Evolutionary conservation across 2,113 vertebrate species (phyloP).

Genomic region (Machaerirhynchus nigripectus): DNA sequence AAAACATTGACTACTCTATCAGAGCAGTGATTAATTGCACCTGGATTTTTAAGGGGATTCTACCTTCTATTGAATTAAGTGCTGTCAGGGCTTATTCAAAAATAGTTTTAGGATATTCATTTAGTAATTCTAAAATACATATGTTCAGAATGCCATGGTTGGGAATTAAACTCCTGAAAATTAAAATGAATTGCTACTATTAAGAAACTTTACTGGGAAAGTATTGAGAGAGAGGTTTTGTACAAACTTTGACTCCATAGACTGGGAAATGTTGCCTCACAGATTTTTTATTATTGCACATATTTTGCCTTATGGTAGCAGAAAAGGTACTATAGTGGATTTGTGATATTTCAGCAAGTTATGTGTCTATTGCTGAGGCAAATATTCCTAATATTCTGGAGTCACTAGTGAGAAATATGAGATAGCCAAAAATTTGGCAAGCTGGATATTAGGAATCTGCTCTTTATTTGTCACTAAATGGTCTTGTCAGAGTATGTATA

Average conservation of each 20-base stretch:
- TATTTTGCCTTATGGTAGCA: background rate
- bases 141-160: background rate
- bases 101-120: background rate
- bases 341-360: background rate
- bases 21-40: slow-evolving; percentile 33
- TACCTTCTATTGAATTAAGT: slow-evolving; percentile 9
- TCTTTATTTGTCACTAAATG: background rate
- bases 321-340: background rate
- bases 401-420: background rate
- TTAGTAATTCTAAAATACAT: slow-evolving; percentile 7
- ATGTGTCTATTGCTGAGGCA: background rate
- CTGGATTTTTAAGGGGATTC: slow-evolving; percentile 15
- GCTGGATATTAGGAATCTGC: background rate
- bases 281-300: background rate
- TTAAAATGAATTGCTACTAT: background rate
- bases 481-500: background rate
- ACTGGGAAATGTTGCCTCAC: rapidly evolving
- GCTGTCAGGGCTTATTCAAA: background rate
- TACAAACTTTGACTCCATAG: background rate
- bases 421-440: background rate
- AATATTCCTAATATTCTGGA: background rate
- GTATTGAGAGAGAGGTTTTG: background rate
- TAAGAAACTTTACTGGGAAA: background rate
- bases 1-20: slow-evolving; percentile 22
- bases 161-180: background rate